phyloP scores from a whole-genome alignment of 1,140 invertebrate species.

The Andricus grossulariae region DNA sequence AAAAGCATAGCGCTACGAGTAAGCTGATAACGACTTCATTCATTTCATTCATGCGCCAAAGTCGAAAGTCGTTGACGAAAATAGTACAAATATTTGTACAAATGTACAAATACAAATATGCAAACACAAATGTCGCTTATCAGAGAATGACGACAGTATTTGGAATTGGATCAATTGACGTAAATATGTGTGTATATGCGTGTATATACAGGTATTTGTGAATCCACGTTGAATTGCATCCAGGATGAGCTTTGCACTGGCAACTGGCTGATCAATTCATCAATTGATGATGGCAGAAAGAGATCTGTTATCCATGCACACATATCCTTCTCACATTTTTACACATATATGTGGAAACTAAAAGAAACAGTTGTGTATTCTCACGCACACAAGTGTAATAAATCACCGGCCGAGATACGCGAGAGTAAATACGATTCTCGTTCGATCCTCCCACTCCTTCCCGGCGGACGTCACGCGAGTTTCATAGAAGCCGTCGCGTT shows the following conservation, averaged over 20 bases:
- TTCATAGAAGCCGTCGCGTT: slow-evolving; percentile 27
- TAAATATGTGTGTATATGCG: not conserved
- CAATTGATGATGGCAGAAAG: too few species aligned
- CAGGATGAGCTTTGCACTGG: not conserved
- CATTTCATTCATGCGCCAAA: slow-evolving; percentile 16
- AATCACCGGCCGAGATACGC: slow-evolving; percentile 21
- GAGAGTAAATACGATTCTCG: slow-evolving; percentile 31
- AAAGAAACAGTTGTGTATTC: not conserved
- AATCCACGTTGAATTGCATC: not conserved
- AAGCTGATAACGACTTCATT: slow-evolving; percentile 2
- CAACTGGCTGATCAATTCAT: too few species aligned
- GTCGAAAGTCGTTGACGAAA: slow-evolving; percentile 14
- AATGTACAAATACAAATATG: too few species aligned
- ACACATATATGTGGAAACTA: not conserved
- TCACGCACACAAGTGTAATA: slow-evolving; percentile 15
- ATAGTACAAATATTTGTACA: not conserved
- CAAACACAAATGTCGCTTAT: not conserved
- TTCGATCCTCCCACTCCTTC: slow-evolving; percentile 26
- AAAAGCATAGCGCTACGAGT: not conserved
- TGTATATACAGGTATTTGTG: not conserved
- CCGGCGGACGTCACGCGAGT: slow-evolving; percentile 30
- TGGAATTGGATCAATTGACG: not conserved
- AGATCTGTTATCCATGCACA: not conserved
- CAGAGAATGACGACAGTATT: slow-evolving; percentile 20
- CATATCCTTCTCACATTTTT: not conserved